phyloP scores from a whole-genome alignment of 2,797 vertebrate genomes.

The Mus caroli region DNA sequence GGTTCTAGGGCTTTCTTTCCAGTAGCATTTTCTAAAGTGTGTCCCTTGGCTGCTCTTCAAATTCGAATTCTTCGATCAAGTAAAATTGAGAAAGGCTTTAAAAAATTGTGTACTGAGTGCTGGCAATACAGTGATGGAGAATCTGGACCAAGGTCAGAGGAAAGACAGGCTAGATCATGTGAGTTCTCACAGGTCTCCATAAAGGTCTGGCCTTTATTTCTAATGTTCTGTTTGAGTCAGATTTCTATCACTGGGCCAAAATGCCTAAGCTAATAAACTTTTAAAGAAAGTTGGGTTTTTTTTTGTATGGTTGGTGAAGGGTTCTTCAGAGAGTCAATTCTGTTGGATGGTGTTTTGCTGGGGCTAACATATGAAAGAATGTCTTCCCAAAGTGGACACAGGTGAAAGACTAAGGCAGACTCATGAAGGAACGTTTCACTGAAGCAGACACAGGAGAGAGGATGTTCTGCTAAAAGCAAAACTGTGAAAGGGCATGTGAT shows the following conservation, averaged over 20 bases:
- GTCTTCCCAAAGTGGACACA: no score
- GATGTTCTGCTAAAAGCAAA: no score
- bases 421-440: no score
- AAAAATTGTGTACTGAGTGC: not conserved
- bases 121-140: not conserved
- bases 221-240: not conserved
- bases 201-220: constrained; percentile 12
- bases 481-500: no score
- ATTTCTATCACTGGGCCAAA: not conserved
- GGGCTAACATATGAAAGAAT: no score
- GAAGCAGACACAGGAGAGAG: no score
- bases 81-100: constrained; percentile 31
- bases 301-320: no score
- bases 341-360: no score
- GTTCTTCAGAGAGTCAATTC: no score
- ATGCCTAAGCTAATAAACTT: not conserved
- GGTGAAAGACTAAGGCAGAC: no score
- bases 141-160: not conserved
- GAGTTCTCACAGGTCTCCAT: not conserved
- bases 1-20: constrained; percentile 46
- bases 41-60: not conserved
- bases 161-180: not conserved
- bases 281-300: not conserved
- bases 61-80: constrained; percentile 9
- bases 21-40: constrained; percentile 54